Evolutionary conservation across 2,888 invertebrate species (phyloP).

Genomic region (Dorcus hopei): DNA sequence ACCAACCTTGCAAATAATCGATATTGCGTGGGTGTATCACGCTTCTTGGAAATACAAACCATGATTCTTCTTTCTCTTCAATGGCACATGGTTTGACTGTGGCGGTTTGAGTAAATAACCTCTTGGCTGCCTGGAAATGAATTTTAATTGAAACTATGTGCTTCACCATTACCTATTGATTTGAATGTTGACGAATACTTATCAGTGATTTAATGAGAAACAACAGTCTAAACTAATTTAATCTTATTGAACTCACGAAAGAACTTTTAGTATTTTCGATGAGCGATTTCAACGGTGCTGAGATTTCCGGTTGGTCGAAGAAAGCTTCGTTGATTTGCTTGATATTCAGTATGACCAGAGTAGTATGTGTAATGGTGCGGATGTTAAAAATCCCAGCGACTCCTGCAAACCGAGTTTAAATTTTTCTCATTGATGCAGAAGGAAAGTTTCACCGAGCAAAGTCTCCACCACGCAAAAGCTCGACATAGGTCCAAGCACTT

Average conservation of each 20-base stretch:
- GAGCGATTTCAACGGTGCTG: conserved; percentile 4
- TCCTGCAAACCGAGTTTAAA: conserved; percentile 4
- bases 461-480: conserved; percentile 26
- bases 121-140: conserved; percentile 16
- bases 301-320: conserved; percentile 3
- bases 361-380: conserved; percentile 22
- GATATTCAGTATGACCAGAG: conserved; percentile 18
- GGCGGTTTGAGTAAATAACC: conserved; percentile 15
- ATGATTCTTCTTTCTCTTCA: conserved; percentile 20
- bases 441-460: conserved; percentile 15
- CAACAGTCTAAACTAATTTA: too few species aligned
- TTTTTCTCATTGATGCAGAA: neutral
- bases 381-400: conserved; percentile 23
- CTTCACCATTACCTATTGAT: neutral
- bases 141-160: neutral
- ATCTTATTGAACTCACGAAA: conserved; percentile 11
- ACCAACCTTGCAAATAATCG: conserved; percentile 25
- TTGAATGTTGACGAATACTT: neutral
- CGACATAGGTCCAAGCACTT: conserved; percentile 20
- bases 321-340: conserved; percentile 19
- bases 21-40: conserved; percentile 20
- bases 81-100: conserved; percentile 7
- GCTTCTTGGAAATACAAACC: conserved; percentile 26
- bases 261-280: conserved; percentile 17
- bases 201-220: too few species aligned